phyloP scores from a whole-genome alignment of 2,113 vertebrate species.

The Clarias macrocephalus region DNA sequence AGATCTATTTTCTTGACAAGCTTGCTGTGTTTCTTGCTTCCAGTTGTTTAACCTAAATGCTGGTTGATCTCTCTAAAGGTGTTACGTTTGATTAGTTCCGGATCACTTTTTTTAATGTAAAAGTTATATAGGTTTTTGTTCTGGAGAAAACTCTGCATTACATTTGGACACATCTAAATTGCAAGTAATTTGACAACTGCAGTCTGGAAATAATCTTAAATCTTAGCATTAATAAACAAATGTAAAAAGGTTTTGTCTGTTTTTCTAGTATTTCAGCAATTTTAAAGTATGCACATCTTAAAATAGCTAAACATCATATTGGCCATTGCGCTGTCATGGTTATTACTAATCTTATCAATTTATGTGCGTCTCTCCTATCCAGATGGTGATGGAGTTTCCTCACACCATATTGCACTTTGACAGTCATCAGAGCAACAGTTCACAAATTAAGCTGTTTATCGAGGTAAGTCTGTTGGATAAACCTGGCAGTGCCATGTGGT shows the following conservation, averaged over 20 bases:
- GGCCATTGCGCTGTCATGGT: not conserved
- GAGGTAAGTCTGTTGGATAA: conserved; percentile 76
- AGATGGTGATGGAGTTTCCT: conserved; percentile 99
- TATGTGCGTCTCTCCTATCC: conserved; percentile 22
- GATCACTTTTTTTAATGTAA: not conserved
- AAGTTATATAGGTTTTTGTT: not conserved
- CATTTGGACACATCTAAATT: not conserved
- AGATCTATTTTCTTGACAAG: not conserved
- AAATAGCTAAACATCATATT: not conserved
- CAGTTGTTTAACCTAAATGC: not conserved
- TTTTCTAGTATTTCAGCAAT: not conserved
- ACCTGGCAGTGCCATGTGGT: not conserved
- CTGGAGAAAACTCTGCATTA: not conserved
- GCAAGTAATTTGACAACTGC: not conserved
- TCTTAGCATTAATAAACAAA: not conserved
- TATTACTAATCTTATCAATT: not conserved
- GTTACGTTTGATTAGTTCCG: not conserved
- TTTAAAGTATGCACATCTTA: not conserved
- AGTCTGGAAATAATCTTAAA: not conserved
- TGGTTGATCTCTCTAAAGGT: not conserved
- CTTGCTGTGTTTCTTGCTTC: not conserved
- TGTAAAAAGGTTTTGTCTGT: not conserved
- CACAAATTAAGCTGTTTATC: conserved; percentile 88
- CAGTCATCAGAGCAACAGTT: conserved; percentile 80
- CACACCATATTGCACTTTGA: conserved; percentile 88